A percentile compares a stretch with the other conserved stretches of the same genome.
Evolutionary conservation across 2,797 vertebrate species (phyloP).

Genomic region (Dicrostonyx torquatus): DNA sequence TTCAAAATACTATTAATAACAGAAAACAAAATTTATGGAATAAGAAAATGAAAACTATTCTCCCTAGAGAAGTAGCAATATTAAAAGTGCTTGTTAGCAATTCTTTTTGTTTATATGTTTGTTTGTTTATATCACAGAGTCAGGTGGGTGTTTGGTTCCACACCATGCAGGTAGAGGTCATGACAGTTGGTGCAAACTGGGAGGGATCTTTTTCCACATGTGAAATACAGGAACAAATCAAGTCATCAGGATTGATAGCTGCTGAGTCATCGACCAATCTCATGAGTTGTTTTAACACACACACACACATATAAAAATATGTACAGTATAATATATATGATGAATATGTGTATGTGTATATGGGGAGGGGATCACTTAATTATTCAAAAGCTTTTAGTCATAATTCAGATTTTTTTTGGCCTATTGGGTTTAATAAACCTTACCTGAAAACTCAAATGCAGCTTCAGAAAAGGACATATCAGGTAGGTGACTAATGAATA

Average conservation of each 20-base stretch:
- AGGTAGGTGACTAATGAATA: neutral
- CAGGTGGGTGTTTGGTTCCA: neutral
- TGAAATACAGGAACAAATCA: neutral
- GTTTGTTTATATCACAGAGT: neutral
- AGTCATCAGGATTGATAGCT: neutral
- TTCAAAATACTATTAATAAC: neutral
- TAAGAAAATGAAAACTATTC: constrained; percentile 17
- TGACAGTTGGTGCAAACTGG: neutral
- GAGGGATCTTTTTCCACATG: neutral
- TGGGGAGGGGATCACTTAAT: neutral
- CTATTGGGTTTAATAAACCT: neutral
- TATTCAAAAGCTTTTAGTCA: neutral
- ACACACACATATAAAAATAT: neutral
- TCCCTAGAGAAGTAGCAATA: neutral
- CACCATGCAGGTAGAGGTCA: neutral
- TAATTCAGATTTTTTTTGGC: neutral
- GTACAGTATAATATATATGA: neutral
- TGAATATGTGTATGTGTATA: neutral
- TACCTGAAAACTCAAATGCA: neutral
- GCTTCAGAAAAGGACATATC: neutral
- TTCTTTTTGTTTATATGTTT: neutral
- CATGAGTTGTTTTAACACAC: neutral
- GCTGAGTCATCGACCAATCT: neutral
- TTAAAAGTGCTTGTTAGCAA: neutral
- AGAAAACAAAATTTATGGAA: neutral